Evolutionary conservation across 2,113 vertebrate genomes (phyloP), one percentile per base, ranked within the genome.

Genomic region (Naja naja): DNA sequence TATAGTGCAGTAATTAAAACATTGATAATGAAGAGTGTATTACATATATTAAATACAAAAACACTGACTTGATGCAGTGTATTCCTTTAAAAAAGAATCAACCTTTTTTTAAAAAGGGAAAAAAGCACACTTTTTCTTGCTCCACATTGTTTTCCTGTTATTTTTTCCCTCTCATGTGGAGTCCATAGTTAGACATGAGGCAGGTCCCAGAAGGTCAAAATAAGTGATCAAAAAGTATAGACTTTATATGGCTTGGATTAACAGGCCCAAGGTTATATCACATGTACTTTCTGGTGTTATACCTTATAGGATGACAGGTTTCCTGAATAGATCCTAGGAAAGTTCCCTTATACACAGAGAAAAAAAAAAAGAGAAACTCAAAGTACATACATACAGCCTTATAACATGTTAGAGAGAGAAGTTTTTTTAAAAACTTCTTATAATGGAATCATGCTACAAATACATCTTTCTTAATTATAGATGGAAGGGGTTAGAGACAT

Each of bases 401-500:
- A 89, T 4, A 10, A 56, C 52, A 5, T 2, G 87, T 89, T 93
- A 86, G 34, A 93, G 53, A 74, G 55, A 95, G 93, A 89, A n/a
- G 45, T 93, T 95, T 95, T 54, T 58, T 2, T 56, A 92, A 87
- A 95, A 91, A 20, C 1, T 92, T 56, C 49, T 95, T 91, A 25
- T 93, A 90, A 91, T 91, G 7, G 64, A 25, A 93, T 85, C 90
- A 60, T n/a, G 39, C 60, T 91, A 93, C 94, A 94, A 96, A 96
- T 96, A 92, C 39, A 58, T 16, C 92, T 94, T 94, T 93, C 97
- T 96, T 92, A 96, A 92, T 0, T 96, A 93, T 3, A 45, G 43
- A 94, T 94, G 95, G 94, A 96, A 93, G 94, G 95, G 92, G 91
- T 97, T 92, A 0, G 90, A 95, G 95, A 93, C 86, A 93, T 60